These are phyloP conservation scores for Oreochromis niloticus DNA, from an alignment of 2,113 vertebrate species.

Conservation along the genomic window DNA sequence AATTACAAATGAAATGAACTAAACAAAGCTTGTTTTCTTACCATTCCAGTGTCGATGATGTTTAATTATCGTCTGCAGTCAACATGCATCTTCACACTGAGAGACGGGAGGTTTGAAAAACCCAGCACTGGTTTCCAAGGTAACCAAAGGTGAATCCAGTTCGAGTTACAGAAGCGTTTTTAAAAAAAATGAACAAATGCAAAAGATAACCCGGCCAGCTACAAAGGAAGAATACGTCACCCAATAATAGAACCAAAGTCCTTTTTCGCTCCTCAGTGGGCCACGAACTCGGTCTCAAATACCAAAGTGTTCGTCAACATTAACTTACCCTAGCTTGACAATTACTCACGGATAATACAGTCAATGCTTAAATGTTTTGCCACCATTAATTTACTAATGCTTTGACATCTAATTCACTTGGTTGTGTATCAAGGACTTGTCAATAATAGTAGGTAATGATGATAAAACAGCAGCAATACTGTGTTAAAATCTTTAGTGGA, in stretches of 20 bases:
- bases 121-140: background rate
- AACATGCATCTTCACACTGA: background rate
- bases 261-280: background rate
- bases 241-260: background rate
- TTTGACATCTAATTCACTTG: background rate
- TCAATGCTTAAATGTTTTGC: background rate
- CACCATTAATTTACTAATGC: background rate
- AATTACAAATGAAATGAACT: background rate
- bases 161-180: background rate
- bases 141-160: background rate
- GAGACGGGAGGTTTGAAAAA: background rate
- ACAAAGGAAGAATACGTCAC: background rate
- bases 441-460: background rate
- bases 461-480: background rate
- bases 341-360: background rate
- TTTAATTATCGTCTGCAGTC: background rate
- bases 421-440: background rate
- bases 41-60: background rate
- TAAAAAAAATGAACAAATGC: background rate
- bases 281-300: rapidly evolving
- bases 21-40: background rate
- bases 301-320: background rate
- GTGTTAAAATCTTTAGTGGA: background rate
- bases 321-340: background rate
- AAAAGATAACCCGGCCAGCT: background rate